Base-by-base conservation (phyloP, 2,113 vertebrate genomes). In the Thalassoma bifasciatum region DNA sequence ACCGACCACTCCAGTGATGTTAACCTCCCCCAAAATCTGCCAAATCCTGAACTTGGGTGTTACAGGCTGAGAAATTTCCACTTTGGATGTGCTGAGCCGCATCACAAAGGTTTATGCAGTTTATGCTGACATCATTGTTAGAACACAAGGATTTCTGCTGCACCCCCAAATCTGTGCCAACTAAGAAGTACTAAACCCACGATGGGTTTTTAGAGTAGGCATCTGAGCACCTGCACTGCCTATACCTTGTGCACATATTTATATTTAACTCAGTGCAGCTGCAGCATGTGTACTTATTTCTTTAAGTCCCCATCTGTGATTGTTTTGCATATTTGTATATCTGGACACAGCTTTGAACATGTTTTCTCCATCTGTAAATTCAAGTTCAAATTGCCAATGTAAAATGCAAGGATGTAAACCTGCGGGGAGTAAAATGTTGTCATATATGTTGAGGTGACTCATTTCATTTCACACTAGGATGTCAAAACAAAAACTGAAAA, bases 71-170 rank as follows among this genome's bases (percentile, higher is more conserved):
- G 42, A 38, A 16, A 50, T 50, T 75, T 58, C n/a, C 21, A 38
- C 65, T 69, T n/a, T 49, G 42, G 63, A 36, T 67, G 36, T 61
- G 60, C 62, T 53, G 46, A 64, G 50, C 2, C 36, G 34, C 6
- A 42, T 40, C 22, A 63, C 37, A 46, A 59, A 54, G 46, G 40
- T 53, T 40, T 62, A 13, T 13, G 37, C 72, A 47, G n/a, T 52
- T 40, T 38, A 49, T 51, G 53, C 61, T 73, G 66, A 88, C 76
- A 65, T 83, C 49, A 71, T 38, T 70, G 66, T 60, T 63, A 46
- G 17, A 19, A 26, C 36, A 49, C 68, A 56, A 17, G 24, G 21
- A 42, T 63, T 52, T 63, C 38, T 66, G 51, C 26, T 34, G 67
- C 49, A 54, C 24, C 62, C 76, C 24, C 17, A 47, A 13, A 38